A percentile compares a stretch with the other conserved stretches of the same genome.
Evolutionary conservation across 1,140 invertebrate species (phyloP).

Genomic region (Pogonomyrmex barbatus): DNA sequence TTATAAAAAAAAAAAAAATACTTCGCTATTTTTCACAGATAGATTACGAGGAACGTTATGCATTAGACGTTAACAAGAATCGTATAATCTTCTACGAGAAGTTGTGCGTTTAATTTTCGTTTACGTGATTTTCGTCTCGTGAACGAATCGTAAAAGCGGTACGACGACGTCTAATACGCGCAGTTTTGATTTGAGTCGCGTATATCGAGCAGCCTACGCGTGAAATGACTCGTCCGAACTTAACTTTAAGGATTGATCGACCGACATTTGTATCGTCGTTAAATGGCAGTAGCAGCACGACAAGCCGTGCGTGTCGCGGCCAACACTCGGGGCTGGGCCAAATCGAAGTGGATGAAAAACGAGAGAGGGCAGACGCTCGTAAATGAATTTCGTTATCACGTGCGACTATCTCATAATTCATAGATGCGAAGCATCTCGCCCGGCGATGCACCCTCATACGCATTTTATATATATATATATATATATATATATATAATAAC

Average conservation of each 20-base stretch:
- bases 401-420: constrained; percentile 6
- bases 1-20: background rate
- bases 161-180: background rate
- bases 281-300: constrained; percentile 45
- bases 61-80: constrained; percentile 21
- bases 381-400: constrained; percentile 32
- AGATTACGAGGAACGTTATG: background rate
- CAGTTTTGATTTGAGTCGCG: constrained; percentile 45
- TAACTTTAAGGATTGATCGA: constrained; percentile 34
- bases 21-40: background rate
- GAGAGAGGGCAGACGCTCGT: constrained; percentile 52
- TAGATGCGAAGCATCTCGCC: background rate
- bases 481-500: constrained; percentile 10
- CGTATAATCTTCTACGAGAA: constrained; percentile 4
- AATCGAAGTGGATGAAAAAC: constrained; percentile 43
- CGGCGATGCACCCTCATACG: constrained; percentile 7
- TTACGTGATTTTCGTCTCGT: background rate
- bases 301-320: constrained; percentile 31
- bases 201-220: background rate
- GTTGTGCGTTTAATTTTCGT: constrained; percentile 43
- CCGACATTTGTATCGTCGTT: constrained; percentile 24
- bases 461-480: background rate
- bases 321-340: background rate
- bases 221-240: constrained; percentile 6
- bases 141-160: background rate